These are phyloP conservation scores for Emydocephalus ijimae DNA, from an alignment of 2,113 vertebrate genomes.

Conservation along the genomic window DNA sequence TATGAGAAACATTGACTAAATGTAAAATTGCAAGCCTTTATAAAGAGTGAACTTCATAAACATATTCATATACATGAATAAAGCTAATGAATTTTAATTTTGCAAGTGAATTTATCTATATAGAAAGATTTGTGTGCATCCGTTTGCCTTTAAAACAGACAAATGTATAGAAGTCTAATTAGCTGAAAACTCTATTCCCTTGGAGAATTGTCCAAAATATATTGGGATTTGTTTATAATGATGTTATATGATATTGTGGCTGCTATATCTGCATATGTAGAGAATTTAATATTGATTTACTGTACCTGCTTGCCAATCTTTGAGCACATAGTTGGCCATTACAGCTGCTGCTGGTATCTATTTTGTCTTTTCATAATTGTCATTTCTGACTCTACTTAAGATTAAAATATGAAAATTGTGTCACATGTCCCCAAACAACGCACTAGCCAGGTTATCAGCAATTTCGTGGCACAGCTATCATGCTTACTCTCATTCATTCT, in stretches of 20 bases:
- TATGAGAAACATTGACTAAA: slow-evolving; percentile 10
- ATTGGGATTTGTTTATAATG: slow-evolving; percentile 75
- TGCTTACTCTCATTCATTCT: slow-evolving; percentile 52
- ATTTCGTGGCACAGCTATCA: slow-evolving; percentile 49
- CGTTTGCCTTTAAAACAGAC: slow-evolving; percentile 20
- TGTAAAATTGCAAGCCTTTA: slow-evolving; percentile 1
- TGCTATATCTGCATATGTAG: slow-evolving; percentile 64
- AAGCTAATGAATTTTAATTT: background rate
- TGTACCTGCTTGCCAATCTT: slow-evolving; percentile 65
- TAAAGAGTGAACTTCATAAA: background rate
- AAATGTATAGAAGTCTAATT: slow-evolving; percentile 56
- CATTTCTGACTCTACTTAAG: slow-evolving; percentile 75
- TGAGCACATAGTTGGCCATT: slow-evolving; percentile 71
- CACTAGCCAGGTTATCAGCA: slow-evolving; percentile 66
- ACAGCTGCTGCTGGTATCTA: slow-evolving; percentile 74
- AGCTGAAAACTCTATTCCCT: slow-evolving; percentile 52
- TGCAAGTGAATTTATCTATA: background rate
- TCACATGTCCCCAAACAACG: slow-evolving; percentile 54
- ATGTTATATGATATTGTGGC: slow-evolving; percentile 75
- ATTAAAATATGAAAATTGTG: slow-evolving; percentile 80
- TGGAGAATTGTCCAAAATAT: slow-evolving; percentile 71
- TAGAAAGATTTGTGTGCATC: slow-evolving; percentile 1
- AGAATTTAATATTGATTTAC: slow-evolving; percentile 81
- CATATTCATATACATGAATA: background rate
- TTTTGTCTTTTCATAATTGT: slow-evolving; percentile 81